A percentile compares a stretch with the other conserved stretches of the same genome.
Conservation (phyloP, 2,113 vertebrate species). For the Mormyrus lacerda region DNA sequence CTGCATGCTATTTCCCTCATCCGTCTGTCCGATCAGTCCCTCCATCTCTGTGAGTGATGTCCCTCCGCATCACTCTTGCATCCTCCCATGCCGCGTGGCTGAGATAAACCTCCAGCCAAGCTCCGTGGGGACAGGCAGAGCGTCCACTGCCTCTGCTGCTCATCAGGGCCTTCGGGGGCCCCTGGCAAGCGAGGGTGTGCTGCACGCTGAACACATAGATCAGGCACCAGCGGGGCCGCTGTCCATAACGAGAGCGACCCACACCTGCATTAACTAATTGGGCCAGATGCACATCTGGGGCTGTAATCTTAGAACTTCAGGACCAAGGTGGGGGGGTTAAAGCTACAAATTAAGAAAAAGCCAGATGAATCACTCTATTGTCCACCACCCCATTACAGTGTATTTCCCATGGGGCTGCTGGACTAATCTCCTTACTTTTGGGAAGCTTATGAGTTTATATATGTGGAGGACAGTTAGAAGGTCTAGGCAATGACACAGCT, state of each 20-base stretch:
- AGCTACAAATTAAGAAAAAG: background rate
- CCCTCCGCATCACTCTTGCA: background rate
- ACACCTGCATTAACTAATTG: constrained; percentile 23
- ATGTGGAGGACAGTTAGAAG: background rate
- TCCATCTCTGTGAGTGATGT: background rate
- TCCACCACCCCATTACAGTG: background rate
- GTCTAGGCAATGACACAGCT: background rate
- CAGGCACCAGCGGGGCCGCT: background rate
- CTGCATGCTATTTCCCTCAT: background rate
- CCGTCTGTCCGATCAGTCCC: background rate
- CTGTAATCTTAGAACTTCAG: background rate
- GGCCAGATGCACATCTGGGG: background rate
- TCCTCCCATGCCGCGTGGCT: background rate
- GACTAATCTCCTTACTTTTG: constrained; percentile 1
- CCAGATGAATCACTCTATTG: background rate
- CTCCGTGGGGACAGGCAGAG: background rate
- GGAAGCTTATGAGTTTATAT: background rate
- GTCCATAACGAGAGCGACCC: background rate
- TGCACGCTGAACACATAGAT: background rate
- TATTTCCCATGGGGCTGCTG: background rate
- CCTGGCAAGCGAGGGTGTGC: background rate
- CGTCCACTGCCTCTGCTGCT: background rate
- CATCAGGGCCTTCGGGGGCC: background rate
- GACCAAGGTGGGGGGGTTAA: background rate
- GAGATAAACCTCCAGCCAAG: background rate